Conservation (phyloP, 2,113 vertebrate genomes). For the Erythrolamprus reginae region DNA sequence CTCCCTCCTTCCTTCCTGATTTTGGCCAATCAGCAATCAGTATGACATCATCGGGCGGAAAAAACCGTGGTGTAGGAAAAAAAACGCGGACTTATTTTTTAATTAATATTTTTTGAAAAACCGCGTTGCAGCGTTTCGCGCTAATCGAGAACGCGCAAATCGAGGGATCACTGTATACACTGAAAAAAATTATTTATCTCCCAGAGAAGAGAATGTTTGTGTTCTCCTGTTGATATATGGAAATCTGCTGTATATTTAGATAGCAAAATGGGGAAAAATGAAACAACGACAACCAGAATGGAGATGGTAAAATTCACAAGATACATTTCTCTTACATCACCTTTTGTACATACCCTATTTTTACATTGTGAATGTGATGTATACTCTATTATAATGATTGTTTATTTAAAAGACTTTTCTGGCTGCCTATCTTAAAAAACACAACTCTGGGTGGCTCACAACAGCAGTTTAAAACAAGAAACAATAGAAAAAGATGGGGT, state of each 20-base stretch:
- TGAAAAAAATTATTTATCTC: not conserved
- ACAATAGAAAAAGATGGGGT: not conserved
- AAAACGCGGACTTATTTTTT: too few relatives aligned
- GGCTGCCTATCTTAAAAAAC: not conserved
- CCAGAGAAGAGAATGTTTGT: not conserved
- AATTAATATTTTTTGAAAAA: too few relatives aligned
- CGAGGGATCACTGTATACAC: too few relatives aligned
- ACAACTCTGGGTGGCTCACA: not conserved
- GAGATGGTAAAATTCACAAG: not conserved
- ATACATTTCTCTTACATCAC: not conserved
- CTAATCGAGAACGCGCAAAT: too few relatives aligned
- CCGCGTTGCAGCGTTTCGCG: too few relatives aligned
- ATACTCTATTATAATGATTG: not conserved
- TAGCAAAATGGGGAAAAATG: not conserved
- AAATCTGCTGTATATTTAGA: not conserved
- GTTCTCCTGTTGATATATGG: not conserved
- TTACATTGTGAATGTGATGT: not conserved
- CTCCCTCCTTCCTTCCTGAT: too few relatives aligned
- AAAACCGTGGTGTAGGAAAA: too few relatives aligned
- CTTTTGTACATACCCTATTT: not conserved
- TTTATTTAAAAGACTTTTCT: not conserved
- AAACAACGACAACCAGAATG: not conserved
- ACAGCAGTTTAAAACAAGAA: not conserved
- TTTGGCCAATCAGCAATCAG: too few relatives aligned
- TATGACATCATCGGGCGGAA: too few relatives aligned